These are phyloP conservation scores for Petrocephalus sullivani DNA, from an alignment of 2,797 vertebrate genomes.

Conservation along the genomic window DNA sequence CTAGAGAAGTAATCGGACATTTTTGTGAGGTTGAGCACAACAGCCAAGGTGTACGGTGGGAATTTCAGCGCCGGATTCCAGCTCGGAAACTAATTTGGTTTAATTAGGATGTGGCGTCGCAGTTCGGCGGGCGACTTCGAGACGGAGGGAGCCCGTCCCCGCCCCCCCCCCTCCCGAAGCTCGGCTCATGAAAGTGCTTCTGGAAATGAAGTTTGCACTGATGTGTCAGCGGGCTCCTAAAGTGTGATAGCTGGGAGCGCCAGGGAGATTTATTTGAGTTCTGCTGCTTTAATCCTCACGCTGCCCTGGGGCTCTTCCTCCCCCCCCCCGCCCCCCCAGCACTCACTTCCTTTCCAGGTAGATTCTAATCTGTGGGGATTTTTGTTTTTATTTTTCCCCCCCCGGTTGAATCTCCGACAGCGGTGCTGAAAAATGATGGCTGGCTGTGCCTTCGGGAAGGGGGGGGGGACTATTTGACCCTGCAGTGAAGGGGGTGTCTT, in stretches of 20 bases:
- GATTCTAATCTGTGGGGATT: conserved; percentile 62
- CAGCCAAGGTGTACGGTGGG: conserved; percentile 37
- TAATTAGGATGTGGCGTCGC: conserved; percentile 37
- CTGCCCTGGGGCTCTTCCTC: conserved; percentile 51
- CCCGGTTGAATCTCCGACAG: conserved; percentile 40
- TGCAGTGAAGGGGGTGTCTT: neutral
- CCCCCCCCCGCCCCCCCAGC: conserved; percentile 34
- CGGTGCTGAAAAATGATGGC: neutral
- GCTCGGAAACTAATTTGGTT: conserved; percentile 32
- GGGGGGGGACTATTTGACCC: neutral
- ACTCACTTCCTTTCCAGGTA: conserved; percentile 52
- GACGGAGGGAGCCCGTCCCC: conserved; percentile 15
- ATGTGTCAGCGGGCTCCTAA: conserved; percentile 55
- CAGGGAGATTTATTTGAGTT: conserved; percentile 40
- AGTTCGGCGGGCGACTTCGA: conserved; percentile 13
- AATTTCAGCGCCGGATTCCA: conserved; percentile 23
- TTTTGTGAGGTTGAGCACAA: conserved; percentile 46
- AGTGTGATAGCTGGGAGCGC: conserved; percentile 33
- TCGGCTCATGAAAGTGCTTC: conserved; percentile 51
- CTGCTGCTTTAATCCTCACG: conserved; percentile 57
- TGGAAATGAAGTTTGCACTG: conserved; percentile 61
- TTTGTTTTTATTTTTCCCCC: conserved; percentile 1
- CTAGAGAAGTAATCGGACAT: conserved; percentile 60
- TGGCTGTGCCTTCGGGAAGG: neutral
- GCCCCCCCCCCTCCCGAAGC: neutral